Conservation (phyloP, 2,797 vertebrate species). For the Mionectes olivaceus region DNA sequence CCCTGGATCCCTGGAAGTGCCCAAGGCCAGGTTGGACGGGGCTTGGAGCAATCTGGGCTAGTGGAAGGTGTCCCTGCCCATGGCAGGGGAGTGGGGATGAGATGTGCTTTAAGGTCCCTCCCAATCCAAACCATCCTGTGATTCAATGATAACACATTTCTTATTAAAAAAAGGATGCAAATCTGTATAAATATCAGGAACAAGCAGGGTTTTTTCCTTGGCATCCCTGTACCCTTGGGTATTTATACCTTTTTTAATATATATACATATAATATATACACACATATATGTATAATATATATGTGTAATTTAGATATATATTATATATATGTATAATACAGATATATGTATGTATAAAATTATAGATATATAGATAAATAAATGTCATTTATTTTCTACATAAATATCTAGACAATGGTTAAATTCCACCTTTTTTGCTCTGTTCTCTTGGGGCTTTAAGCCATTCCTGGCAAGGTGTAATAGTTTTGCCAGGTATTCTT, state of each 20-base stretch:
- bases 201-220: neutral
- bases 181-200: neutral
- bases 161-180: neutral
- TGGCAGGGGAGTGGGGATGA: neutral
- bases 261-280: too few species aligned
- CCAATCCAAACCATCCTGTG: neutral
- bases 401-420: neutral
- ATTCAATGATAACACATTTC: neutral
- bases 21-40: neutral
- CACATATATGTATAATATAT: too few species aligned
- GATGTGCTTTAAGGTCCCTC: accelerated
- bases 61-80: neutral
- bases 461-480: neutral
- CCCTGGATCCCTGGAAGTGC: neutral
- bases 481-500: neutral
- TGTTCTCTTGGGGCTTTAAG: neutral
- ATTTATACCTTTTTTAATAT: neutral
- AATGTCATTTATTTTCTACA: neutral
- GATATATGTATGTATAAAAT: too few species aligned
- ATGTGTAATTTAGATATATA: too few species aligned
- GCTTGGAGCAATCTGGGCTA: neutral
- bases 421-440: neutral
- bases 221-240: neutral
- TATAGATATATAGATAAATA: neutral
- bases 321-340: too few species aligned